Evolutionary conservation across 2,113 vertebrate species (phyloP).

Genomic region (Potamarius usumacintae): DNA sequence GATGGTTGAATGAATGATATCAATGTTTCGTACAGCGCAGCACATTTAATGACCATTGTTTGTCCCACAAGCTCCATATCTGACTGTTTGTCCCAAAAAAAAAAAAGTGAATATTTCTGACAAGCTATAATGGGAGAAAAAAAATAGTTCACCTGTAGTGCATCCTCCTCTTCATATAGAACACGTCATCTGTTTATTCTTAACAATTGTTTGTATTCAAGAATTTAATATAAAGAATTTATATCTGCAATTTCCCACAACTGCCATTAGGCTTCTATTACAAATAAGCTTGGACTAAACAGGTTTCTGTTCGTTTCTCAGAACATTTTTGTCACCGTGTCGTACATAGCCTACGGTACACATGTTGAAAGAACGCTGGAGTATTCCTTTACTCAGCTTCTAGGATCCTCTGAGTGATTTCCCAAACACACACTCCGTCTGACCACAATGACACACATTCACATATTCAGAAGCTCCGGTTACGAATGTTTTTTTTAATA

Average conservation of each 20-base stretch:
- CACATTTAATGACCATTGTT: neutral
- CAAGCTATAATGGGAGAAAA: neutral
- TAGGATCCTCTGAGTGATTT: neutral
- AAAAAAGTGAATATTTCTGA: too few relatives aligned
- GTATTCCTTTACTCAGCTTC: constrained; percentile 5
- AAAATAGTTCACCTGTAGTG: neutral
- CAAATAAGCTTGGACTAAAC: neutral
- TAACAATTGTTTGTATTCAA: neutral
- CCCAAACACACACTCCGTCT: neutral
- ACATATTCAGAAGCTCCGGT: constrained; percentile 13
- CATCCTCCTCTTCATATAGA: neutral
- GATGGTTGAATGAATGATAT: neutral
- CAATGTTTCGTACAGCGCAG: neutral
- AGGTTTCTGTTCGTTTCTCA: neutral
- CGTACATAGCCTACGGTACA: neutral
- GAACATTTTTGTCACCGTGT: neutral
- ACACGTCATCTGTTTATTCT: neutral
- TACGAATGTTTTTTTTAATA: neutral
- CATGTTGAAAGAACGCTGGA: neutral
- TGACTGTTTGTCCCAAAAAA: neutral
- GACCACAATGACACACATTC: neutral
- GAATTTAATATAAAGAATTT: neutral
- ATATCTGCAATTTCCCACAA: too few relatives aligned
- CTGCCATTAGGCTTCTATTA: neutral
- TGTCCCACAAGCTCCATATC: neutral